These are phyloP conservation scores for Platalea minor DNA, from an alignment of 2,797 vertebrate species.

Conservation along the genomic window DNA sequence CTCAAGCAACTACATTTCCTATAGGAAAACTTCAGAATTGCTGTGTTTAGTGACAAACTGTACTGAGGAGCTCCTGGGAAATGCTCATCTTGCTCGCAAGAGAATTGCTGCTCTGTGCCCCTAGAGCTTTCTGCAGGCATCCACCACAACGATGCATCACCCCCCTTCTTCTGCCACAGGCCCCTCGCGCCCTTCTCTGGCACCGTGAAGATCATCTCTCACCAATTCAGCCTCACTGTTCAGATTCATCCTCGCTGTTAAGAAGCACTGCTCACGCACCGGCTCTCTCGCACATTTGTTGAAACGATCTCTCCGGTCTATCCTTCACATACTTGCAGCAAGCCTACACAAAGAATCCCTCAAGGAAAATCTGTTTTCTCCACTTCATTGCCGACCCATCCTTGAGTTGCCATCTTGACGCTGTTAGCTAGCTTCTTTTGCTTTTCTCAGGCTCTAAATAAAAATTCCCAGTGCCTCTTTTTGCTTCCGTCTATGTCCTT, in stretches of 20 bases:
- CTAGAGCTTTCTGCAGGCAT: not conserved
- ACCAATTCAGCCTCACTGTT: not conserved
- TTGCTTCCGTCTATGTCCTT: not conserved
- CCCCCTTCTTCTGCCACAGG: not conserved
- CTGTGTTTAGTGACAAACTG: not conserved
- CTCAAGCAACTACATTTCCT: not conserved
- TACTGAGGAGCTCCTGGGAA: not conserved
- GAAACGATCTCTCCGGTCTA: not conserved
- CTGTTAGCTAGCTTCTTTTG: not conserved
- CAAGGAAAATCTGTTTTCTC: not conserved
- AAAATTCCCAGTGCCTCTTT: not conserved
- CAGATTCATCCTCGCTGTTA: too few relatives aligned
- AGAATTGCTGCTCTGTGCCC: not conserved
- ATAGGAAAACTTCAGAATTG: not conserved
- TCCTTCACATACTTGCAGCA: not conserved
- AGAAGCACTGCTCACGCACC: not conserved
- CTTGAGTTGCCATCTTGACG: rapidly evolving
- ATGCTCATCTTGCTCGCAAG: not conserved
- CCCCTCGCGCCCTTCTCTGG: not conserved
- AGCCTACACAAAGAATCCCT: not conserved
- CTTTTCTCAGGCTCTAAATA: not conserved
- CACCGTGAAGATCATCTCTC: not conserved
- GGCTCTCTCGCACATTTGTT: not conserved
- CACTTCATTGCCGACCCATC: not conserved
- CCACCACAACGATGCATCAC: not conserved